phyloP scores from a whole-genome alignment of 2,797 vertebrate species.

The Protosalanx chinensis region DNA sequence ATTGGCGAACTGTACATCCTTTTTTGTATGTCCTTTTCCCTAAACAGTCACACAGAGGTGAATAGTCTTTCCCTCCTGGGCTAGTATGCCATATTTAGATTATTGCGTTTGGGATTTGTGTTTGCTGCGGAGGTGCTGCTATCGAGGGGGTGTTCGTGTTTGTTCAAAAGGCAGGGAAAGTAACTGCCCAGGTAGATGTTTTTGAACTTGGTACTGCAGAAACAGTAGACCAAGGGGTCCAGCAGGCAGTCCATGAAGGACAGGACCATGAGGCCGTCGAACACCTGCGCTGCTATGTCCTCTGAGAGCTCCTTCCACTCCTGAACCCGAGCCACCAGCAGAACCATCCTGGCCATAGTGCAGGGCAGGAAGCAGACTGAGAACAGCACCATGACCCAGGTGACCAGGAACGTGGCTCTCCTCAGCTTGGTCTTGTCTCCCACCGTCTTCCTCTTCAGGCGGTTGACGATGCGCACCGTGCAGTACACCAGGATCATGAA shows the following conservation, averaged over 20 bases:
- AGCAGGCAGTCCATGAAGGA: slow-evolving; percentile 74
- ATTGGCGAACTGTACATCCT: neutral
- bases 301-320: rapidly evolving
- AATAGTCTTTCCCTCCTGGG: neutral
- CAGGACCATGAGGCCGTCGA: slow-evolving; percentile 70
- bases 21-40: neutral
- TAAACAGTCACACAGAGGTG: neutral
- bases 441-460: slow-evolving; percentile 54
- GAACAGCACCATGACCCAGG: slow-evolving; percentile 59
- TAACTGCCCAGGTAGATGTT: slow-evolving; percentile 61
- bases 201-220: slow-evolving; percentile 76
- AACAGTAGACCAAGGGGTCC: slow-evolving; percentile 74
- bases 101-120: neutral
- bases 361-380: slow-evolving; percentile 69
- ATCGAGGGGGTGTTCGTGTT: neutral
- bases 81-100: neutral
- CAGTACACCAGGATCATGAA: slow-evolving; percentile 71
- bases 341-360: slow-evolving; percentile 55
- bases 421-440: slow-evolving; percentile 62
- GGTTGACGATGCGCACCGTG: slow-evolving; percentile 51
- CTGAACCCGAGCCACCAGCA: slow-evolving; percentile 31
- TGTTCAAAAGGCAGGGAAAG: slow-evolving; percentile 55
- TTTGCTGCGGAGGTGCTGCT: slow-evolving; percentile 24
- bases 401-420: slow-evolving; percentile 55
- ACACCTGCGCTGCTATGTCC: slow-evolving; percentile 40